A percentile compares a stretch with the other conserved stretches of the same genome.
Evolutionary conservation across 2,113 vertebrate genomes (phyloP).

Genomic region (Protobothrops flavoviridis): DNA sequence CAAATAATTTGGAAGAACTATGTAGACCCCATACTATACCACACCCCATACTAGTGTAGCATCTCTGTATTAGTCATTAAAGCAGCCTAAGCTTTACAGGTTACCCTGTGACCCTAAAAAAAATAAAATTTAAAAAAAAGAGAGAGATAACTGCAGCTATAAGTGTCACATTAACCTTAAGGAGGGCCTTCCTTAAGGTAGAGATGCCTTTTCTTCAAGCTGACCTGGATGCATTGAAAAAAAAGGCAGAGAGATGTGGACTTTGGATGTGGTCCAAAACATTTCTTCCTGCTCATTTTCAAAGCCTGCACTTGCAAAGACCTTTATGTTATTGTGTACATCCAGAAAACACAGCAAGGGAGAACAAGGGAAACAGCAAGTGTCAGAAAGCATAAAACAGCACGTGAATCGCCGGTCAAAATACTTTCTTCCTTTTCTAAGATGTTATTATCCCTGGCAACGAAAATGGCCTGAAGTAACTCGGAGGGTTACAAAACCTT

Average conservation of each 20-base stretch:
- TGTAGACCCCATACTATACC: not conserved
- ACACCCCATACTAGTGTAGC: not conserved
- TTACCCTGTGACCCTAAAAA: not conserved
- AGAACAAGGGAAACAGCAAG: constrained; percentile 43
- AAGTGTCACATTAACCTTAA: not conserved
- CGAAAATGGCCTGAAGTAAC: constrained; percentile 54
- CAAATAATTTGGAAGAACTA: not conserved
- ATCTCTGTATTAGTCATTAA: not conserved
- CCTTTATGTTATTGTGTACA: constrained; percentile 42
- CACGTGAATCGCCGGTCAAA: constrained; percentile 53
- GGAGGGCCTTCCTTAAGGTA: not conserved
- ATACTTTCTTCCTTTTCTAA: constrained; percentile 61
- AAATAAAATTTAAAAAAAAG: no score
- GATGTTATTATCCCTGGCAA: constrained; percentile 66
- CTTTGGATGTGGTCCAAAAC: not conserved
- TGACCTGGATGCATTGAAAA: not conserved
- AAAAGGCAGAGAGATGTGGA: not conserved
- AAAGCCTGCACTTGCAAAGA: constrained; percentile 14
- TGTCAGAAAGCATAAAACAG: not conserved
- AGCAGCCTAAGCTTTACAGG: not conserved
- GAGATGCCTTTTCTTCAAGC: not conserved
- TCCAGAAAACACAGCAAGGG: not conserved
- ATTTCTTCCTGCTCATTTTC: not conserved
- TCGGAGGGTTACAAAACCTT: constrained; percentile 50
- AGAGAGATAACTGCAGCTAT: not conserved